phyloP scores from a whole-genome alignment of 53 echinoderm and acorn worm genomes.

The Antedon mediterranea region DNA sequence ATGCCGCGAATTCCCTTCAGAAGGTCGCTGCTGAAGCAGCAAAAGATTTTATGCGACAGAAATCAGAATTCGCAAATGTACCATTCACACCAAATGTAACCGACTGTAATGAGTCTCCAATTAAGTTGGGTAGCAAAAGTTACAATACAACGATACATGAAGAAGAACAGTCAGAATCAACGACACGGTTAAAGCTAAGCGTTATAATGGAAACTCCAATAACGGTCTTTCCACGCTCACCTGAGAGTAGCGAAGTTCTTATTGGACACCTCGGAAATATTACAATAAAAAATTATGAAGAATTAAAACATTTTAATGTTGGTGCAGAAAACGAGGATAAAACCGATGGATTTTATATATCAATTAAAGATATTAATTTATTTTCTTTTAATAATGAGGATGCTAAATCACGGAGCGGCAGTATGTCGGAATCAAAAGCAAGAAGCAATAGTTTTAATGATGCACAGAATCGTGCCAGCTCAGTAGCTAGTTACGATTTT shows the following conservation, averaged over 20 bases:
- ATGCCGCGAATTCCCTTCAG: conserved; percentile 74
- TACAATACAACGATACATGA: not conserved
- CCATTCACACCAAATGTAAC: not conserved
- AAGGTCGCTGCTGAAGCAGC: conserved; percentile 84
- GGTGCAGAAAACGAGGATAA: not conserved
- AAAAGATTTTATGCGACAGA: conserved; percentile 66
- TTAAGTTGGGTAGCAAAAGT: not conserved
- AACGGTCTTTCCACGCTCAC: conserved; percentile 62
- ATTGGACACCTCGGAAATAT: conserved; percentile 94
- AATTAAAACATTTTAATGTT: conserved; percentile 5
- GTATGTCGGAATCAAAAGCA: not conserved
- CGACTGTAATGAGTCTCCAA: not conserved
- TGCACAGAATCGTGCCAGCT: not conserved
- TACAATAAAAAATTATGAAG: not conserved
- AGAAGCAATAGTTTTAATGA: not conserved
- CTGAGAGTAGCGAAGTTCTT: conserved; percentile 67
- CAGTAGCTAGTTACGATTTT: conserved; percentile 20
- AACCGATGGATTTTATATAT: conserved; percentile 29
- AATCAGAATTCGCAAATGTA: conserved; percentile 14
- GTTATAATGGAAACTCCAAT: conserved; percentile 89
- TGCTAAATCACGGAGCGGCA: conserved; percentile 16
- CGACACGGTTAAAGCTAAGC: conserved; percentile 32
- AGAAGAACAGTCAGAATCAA: not conserved
- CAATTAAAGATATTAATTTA: conserved; percentile 72
- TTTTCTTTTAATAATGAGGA: conserved; percentile 79